These are phyloP conservation scores for Silurus meridionalis DNA, from an alignment of 2,113 vertebrate species.

Conservation along the genomic window DNA sequence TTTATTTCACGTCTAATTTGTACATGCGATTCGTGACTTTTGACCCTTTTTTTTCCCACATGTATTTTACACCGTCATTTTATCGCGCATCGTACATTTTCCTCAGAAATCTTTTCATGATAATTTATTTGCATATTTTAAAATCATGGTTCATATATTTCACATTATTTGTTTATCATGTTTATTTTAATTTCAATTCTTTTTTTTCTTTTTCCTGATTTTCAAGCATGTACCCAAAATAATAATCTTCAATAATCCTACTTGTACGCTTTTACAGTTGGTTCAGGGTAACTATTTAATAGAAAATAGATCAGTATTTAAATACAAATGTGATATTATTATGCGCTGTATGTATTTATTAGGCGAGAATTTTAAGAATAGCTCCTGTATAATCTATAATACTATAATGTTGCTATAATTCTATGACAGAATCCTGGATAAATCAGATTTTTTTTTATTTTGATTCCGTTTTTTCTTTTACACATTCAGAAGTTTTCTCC, in stretches of 20 bases:
- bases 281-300: too few species aligned
- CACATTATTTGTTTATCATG: background rate
- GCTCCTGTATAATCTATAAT: too few species aligned
- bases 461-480: too few species aligned
- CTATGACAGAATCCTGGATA: background rate
- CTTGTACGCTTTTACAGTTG: too few species aligned
- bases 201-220: background rate
- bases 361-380: background rate
- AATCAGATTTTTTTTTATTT: background rate
- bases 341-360: background rate
- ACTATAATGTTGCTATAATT: background rate
- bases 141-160: background rate
- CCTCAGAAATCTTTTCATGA: background rate
- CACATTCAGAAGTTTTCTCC: too few species aligned
- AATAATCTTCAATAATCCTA: too few species aligned
- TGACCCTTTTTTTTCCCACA: background rate
- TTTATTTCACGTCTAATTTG: too few species aligned
- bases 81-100: too few species aligned
- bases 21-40: too few species aligned
- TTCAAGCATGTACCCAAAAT: too few species aligned
- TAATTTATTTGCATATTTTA: background rate
- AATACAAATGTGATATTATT: too few species aligned
- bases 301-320: too few species aligned
- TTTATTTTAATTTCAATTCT: background rate
- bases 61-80: background rate